Evolutionary conservation across 1,140 invertebrate species (phyloP), one percentile per base, ranked within the genome.

Genomic region (Aphidius gifuensis): DNA sequence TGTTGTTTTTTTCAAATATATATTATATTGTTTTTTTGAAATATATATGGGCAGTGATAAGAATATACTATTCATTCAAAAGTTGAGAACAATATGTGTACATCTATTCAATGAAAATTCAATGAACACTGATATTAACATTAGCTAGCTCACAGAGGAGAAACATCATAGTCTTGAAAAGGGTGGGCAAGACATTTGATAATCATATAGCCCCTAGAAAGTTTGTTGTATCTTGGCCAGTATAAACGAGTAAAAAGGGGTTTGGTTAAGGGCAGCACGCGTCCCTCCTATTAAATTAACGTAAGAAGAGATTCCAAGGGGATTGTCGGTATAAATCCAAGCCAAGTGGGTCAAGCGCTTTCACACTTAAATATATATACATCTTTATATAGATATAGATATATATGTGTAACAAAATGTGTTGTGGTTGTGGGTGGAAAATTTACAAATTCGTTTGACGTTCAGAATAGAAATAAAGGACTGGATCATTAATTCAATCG

Each of bases 241-340:
- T 11, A 48, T 47, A 38, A 71, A 70, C 66, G 23, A 32, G 23
- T 32, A 3, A 32, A 70, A 67, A 67, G 67, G 73, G 72, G 63
- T 57, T 43, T 42, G 71, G 72, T 72, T 69, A 71, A 69, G 71
- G 71, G 68, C 70, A 72, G 65, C 66, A 70, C 68, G 70, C 72
- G 73, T 78, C 73, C 71, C 73, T 77, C 74, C 74, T 73, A 79
- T 79, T 79, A 79, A 80, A 79, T 79, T 76, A 80, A 74, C 69
- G 71, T 70, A 71, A 74, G 69, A 71, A 50, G 58, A 64, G 62
- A 48, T 50, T 53, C 45, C 67, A 70, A 71, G 75, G 71, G 71
- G 69, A 66, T 72, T 68, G 72, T 71, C 71, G 70, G 73, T 68
- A 71, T 69, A 70, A 63, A 21, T 55, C 39, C 6, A 38, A 57